Evolutionary conservation across 2,797 vertebrate genomes (phyloP).

Genomic region (Melanotaenia maccullochi): DNA sequence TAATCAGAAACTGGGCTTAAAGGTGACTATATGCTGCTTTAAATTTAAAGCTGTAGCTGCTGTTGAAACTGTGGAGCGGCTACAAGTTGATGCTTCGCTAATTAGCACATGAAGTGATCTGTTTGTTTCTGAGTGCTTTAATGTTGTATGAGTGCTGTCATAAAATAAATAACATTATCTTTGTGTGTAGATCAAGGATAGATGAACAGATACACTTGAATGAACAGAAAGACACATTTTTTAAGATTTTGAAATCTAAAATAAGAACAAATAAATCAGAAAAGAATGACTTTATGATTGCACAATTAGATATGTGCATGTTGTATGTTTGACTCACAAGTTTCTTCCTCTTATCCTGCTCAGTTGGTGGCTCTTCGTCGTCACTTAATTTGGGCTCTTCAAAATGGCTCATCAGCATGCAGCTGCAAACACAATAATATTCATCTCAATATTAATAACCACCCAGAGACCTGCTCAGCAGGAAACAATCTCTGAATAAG

Average conservation of each 20-base stretch:
- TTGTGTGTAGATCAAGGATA: not conserved
- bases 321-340: conserved; percentile 80
- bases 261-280: not conserved
- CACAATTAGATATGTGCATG: conserved; percentile 7
- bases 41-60: conserved; percentile 20
- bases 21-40: conserved; percentile 25
- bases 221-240: not conserved
- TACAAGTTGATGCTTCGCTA: not conserved
- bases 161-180: not conserved
- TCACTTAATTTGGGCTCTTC: conserved; percentile 93
- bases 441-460: conserved; percentile 69
- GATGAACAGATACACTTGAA: not conserved
- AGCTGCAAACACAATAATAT: conserved; percentile 83
- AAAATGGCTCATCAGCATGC: conserved; percentile 94
- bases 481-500: conserved; percentile 55
- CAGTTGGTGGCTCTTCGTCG: conserved; percentile 94
- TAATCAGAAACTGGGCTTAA: conserved; percentile 12
- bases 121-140: conserved; percentile 17
- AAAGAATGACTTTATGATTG: not conserved
- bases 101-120: conserved; percentile 2
- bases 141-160: not conserved
- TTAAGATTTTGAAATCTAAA: not conserved
- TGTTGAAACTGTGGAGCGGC: conserved; percentile 11
- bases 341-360: conserved; percentile 98
- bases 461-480: conserved; percentile 49